Evolutionary conservation across 1,140 invertebrate genomes (phyloP).

Genomic region (Psix sp.): DNA sequence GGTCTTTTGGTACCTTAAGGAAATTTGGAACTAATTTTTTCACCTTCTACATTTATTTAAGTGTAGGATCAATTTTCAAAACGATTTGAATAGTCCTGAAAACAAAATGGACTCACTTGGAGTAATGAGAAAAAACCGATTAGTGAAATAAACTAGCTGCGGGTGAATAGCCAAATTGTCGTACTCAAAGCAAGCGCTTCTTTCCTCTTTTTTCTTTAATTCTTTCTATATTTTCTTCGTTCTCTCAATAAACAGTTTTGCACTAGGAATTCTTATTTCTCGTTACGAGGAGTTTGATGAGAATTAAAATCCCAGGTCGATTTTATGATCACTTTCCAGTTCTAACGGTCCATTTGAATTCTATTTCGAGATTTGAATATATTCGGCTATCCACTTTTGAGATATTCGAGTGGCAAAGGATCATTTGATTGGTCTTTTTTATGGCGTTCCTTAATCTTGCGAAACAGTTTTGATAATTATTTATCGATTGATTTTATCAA

Average conservation of each 20-base stretch:
- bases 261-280: conserved; percentile 37
- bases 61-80: conserved; percentile 31
- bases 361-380: conserved; percentile 29
- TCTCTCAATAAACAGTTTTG: conserved; percentile 21
- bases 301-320: conserved; percentile 31
- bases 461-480: no score
- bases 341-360: conserved; percentile 23
- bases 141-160: conserved; percentile 39
- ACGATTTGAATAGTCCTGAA: conserved; percentile 22
- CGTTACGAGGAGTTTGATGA: conserved; percentile 27
- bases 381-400: conserved; percentile 4
- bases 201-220: conserved; percentile 12
- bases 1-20: no score
- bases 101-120: conserved; percentile 35
- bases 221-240: background rate
- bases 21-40: no score
- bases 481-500: no score
- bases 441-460: no score
- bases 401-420: background rate
- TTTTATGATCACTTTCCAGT: conserved; percentile 30
- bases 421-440: conserved; percentile 3
- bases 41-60: conserved; percentile 29
- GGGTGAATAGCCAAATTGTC: conserved; percentile 40
- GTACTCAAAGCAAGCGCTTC: conserved; percentile 13
- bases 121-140: conserved; percentile 41